These are phyloP conservation scores for Tetanocera ferruginea DNA, from an alignment of 2,888 invertebrate genomes.

Conservation along the genomic window DNA sequence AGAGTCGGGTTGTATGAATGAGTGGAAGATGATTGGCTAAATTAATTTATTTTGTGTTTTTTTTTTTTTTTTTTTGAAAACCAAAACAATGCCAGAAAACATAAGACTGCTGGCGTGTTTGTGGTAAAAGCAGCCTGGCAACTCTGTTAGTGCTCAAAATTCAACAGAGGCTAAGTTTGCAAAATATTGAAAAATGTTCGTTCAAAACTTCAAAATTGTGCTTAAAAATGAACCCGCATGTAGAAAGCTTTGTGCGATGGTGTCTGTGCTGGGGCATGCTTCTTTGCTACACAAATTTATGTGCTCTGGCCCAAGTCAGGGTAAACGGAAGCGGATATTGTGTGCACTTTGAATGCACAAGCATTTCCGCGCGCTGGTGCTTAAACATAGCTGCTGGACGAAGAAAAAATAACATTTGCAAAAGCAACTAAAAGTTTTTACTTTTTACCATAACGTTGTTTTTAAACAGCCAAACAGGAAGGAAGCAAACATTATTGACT, in stretches of 20 bases:
- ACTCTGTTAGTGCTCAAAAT: background rate
- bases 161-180: background rate
- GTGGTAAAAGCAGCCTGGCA: no score
- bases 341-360: constrained; percentile 45
- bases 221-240: no score
- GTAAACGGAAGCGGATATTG: constrained; percentile 45
- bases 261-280: no score
- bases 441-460: background rate
- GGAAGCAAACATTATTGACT: background rate
- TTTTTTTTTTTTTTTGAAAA: background rate
- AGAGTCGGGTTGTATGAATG: background rate
- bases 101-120: no score
- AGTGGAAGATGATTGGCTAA: background rate
- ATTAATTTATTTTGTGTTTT: background rate
- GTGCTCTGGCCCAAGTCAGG: background rate
- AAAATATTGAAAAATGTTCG: background rate
- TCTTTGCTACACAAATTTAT: background rate
- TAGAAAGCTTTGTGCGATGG: no score
- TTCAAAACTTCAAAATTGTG: background rate
- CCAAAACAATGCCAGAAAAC: background rate
- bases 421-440: background rate
- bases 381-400: background rate
- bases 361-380: constrained; percentile 38
- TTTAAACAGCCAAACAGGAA: background rate
- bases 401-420: background rate